Base-by-base conservation (phyloP, 2,888 invertebrate species). In the Melinaea marsaeus region DNA sequence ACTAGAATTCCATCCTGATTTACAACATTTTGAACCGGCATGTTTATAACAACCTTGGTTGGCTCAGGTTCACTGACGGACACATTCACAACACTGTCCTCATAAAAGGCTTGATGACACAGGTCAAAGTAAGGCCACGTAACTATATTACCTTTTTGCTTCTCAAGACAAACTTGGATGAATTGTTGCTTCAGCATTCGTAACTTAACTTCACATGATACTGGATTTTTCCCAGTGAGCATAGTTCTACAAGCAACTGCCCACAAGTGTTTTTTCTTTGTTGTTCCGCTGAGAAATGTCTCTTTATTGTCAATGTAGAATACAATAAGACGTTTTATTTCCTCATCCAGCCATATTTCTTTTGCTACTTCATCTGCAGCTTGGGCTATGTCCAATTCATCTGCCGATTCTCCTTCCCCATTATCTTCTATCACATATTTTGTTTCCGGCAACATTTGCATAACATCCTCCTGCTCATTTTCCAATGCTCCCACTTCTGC, bases 291-390 rank as follows among this genome's bases (percentile, higher is more conserved):
- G 3, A 79, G 68, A 58, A 90, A 89, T 4, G 80, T 78, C n/a
- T 81, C 76, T 74, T 88, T 89, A 55, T 90, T 90, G 63, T 90
- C 90, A 62, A 79, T 77, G 62, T 83, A 90, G 70, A 90, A 90
- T 45, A 82, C 74, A n/a, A 90, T 73, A 0, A 90, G 78, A 37
- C 82, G 75, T 63, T 80, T 81, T 2, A 75, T 77, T 55, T 89
- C 87, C 4, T 85, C 84, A 6, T 84, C 82, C 0, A 75, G 66
- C 90, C 90, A 90, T 56, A 69, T 68, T 22, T 79, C 78, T 60
- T 70, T 71, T n/a, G 62, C 59, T 46, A 71, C 65, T 42, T 70
- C 64, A 33, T 71, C 70, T 2, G 69, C 64, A 45, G 70, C 69
- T 60, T 71, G 64, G 4, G 66, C 66, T 55, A 72, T 67, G 32